These are phyloP conservation scores for Trogon surrucura DNA, from an alignment of 2,113 vertebrate species.

Conservation along the genomic window DNA sequence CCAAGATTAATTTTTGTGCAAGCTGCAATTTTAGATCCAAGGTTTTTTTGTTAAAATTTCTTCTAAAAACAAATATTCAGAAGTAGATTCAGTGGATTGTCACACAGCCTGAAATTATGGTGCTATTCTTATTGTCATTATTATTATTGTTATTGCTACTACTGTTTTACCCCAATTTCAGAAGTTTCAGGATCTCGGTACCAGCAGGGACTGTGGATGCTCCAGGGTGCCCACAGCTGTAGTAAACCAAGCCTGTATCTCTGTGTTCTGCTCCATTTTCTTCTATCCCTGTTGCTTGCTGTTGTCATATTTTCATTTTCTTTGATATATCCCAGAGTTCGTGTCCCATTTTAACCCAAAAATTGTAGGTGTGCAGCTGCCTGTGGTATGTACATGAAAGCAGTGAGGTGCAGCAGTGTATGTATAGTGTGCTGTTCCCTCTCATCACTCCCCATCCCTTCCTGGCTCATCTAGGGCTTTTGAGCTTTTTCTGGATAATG, in stretches of 20 bases:
- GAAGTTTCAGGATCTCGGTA: background rate
- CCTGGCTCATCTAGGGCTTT: background rate
- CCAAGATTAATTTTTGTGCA: background rate
- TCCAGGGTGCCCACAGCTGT: background rate
- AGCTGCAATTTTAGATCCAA: background rate
- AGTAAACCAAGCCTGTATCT: background rate
- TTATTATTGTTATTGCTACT: background rate
- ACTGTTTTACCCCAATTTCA: background rate
- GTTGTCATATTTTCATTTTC: background rate
- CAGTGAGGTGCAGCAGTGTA: background rate
- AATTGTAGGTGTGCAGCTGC: background rate
- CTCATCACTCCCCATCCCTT: background rate
- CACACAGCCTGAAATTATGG: background rate
- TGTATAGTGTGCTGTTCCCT: background rate
- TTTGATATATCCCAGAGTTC: background rate
- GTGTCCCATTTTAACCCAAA: background rate
- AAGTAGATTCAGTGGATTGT: background rate
- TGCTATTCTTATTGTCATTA: background rate
- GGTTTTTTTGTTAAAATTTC: background rate
- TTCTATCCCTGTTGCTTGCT: background rate
- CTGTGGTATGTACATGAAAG: background rate
- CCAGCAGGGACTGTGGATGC: background rate
- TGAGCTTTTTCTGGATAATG: background rate
- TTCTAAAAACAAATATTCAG: background rate
- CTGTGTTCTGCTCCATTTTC: background rate